These are phyloP conservation scores for Eupithecia subfuscata DNA, from an alignment of 2,888 invertebrate species.

Conservation along the genomic window DNA sequence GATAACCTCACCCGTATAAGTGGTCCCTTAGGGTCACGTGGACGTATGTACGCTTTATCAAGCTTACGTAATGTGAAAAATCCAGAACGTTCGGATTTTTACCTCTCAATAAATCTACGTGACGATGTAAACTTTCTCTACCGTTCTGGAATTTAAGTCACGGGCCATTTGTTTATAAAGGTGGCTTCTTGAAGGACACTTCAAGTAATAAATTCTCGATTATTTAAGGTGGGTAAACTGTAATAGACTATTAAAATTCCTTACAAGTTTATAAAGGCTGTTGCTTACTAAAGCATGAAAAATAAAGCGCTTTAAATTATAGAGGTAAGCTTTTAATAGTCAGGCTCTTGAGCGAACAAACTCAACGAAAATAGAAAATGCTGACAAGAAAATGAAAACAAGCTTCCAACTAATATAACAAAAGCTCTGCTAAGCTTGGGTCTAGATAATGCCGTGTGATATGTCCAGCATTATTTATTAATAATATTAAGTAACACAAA, in stretches of 20 bases:
- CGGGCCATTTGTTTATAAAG: conserved; percentile 19
- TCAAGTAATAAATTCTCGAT: conserved; percentile 8
- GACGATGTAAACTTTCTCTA: conserved; percentile 16
- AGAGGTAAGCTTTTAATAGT: neutral
- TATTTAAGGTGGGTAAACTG: conserved; percentile 17
- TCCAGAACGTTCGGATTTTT: neutral
- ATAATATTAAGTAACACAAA: no score
- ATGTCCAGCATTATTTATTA: no score
- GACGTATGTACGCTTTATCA: neutral
- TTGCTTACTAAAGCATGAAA: conserved; percentile 5
- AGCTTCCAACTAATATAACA: no score
- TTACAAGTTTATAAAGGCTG: neutral
- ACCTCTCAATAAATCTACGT: conserved; percentile 26
- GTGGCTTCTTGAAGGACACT: conserved; percentile 13
- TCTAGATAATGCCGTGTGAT: no score
- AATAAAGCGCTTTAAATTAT: neutral
- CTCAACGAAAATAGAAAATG: neutral
- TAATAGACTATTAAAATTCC: conserved; percentile 8
- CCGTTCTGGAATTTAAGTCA: conserved; percentile 17
- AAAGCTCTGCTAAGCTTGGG: no score
- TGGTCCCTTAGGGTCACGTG: neutral
- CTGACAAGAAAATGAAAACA: no score
- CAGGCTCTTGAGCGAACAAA: neutral
- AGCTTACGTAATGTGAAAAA: neutral
- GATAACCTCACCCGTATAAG: neutral